A percentile compares a stretch with the other conserved stretches of the same genome.
phyloP scores from a whole-genome alignment of 2,113 vertebrate genomes.

The Psilopsiagon aymara region DNA sequence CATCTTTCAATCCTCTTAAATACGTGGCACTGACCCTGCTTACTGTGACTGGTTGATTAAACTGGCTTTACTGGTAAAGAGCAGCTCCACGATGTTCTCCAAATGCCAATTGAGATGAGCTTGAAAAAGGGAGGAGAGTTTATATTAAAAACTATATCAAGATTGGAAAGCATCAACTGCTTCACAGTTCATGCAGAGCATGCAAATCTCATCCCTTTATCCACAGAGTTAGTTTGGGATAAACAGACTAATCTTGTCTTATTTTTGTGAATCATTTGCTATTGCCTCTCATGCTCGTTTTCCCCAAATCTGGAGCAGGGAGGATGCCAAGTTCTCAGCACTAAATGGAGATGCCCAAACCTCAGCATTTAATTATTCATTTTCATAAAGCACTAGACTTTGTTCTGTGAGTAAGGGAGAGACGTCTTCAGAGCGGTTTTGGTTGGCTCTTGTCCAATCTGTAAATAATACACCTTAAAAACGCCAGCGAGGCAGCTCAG shows the following conservation, averaged over 20 bases:
- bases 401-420: neutral
- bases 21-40: neutral
- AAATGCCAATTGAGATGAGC: neutral
- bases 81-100: neutral
- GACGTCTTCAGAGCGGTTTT: neutral
- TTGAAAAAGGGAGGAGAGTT: neutral
- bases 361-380: slow-evolving; percentile 36
- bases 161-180: neutral
- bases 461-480: slow-evolving; percentile 12
- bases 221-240: neutral
- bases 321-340: neutral
- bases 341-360: slow-evolving; percentile 14
- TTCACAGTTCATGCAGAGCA: neutral
- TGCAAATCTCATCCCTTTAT: neutral
- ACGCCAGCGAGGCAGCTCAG: neutral
- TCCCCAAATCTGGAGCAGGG: neutral
- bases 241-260: neutral
- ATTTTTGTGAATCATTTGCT: neutral
- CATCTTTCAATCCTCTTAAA: neutral
- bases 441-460: neutral
- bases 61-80: neutral
- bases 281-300: neutral
- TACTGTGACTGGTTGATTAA: neutral
- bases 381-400: neutral
- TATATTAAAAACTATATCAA: neutral